Percentiles rank a stretch among this genome's conserved stretches.
These are phyloP conservation scores for Muntiacus reevesi DNA, from an alignment of 2,113 vertebrate species.

Conservation along the genomic window DNA sequence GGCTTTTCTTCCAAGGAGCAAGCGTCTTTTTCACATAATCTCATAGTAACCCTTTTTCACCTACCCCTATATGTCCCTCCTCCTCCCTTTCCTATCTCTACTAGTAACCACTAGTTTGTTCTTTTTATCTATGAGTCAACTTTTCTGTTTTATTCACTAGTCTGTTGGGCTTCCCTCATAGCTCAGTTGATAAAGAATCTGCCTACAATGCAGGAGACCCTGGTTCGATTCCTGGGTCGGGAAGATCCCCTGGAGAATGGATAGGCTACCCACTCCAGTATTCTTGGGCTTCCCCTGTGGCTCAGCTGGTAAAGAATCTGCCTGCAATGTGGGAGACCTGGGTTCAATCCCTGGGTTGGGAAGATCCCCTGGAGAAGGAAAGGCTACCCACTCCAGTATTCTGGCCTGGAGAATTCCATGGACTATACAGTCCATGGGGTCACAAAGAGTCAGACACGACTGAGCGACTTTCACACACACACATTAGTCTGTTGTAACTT, in stretches of 20 bases:
- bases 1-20: neutral
- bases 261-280: neutral
- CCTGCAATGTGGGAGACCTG: neutral
- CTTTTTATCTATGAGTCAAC: neutral
- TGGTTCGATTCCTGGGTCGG: neutral
- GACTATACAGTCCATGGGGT: neutral
- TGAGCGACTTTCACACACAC: neutral
- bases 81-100: neutral
- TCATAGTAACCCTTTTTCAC: neutral
- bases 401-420: neutral
- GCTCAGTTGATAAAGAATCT: neutral
- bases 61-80: neutral
- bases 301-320: neutral
- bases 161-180: neutral
- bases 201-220: neutral
- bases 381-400: neutral
- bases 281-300: neutral
- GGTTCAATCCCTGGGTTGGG: neutral
- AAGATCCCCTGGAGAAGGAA: neutral
- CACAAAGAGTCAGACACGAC: neutral
- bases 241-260: neutral
- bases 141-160: neutral
- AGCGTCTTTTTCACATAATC: neutral
- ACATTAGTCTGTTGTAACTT: neutral
- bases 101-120: neutral